phyloP scores from a whole-genome alignment of 2,888 invertebrate species.

The Notodonta dromedarius region DNA sequence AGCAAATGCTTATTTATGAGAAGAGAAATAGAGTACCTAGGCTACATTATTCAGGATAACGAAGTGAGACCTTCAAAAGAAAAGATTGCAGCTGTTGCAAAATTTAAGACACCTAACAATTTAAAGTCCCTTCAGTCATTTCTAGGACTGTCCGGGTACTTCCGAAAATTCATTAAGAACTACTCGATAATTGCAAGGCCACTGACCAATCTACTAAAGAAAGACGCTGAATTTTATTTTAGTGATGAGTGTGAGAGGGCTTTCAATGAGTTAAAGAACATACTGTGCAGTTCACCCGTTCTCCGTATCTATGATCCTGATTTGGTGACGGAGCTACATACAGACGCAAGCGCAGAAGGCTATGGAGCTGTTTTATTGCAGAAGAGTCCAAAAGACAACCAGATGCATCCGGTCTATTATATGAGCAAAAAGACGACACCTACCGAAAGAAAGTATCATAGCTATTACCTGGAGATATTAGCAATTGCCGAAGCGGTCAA shows the following conservation, averaged over 20 bases:
- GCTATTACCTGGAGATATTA: constrained; percentile 31
- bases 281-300: constrained; percentile 21
- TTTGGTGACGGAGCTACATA: constrained; percentile 32
- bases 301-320: constrained; percentile 14
- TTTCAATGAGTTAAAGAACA: constrained; percentile 25
- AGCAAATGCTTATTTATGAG: constrained; percentile 52
- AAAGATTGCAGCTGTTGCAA: background rate
- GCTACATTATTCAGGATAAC: constrained; percentile 24
- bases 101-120: too few relatives aligned
- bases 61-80: constrained; percentile 24
- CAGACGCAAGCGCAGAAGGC: constrained; percentile 16
- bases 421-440: constrained; percentile 18
- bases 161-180: too few relatives aligned
- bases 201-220: too few relatives aligned
- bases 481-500: constrained; percentile 30
- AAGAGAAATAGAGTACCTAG: constrained; percentile 30
- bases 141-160: too few relatives aligned
- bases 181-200: too few relatives aligned
- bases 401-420: constrained; percentile 14
- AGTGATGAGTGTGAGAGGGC: constrained; percentile 14
- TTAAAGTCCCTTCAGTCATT: too few relatives aligned
- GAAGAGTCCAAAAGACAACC: background rate
- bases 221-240: constrained; percentile 15
- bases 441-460: constrained; percentile 21
- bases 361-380: constrained; percentile 13